Conservation (phyloP, 1,140 invertebrate genomes). For the Trichogramma pretiosum region DNA sequence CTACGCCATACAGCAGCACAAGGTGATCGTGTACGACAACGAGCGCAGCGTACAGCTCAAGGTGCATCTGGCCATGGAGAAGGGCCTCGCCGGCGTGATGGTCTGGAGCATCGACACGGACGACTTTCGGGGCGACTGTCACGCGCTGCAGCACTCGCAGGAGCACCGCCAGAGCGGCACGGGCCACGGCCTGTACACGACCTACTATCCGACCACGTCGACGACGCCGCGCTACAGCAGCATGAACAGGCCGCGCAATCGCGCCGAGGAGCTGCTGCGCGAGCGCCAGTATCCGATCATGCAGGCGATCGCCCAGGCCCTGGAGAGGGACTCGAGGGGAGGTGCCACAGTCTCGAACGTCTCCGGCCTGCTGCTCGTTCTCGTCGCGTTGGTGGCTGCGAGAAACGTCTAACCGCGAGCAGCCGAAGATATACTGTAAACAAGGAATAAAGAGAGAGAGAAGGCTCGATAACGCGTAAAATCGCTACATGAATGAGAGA, state of each 20-base stretch:
- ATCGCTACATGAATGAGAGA: no score
- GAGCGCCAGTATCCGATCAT: slow-evolving; percentile 50
- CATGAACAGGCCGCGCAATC: no score
- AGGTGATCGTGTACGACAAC: slow-evolving; percentile 58
- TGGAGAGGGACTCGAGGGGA: slow-evolving; percentile 1
- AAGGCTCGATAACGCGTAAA: no score
- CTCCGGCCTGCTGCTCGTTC: not conserved
- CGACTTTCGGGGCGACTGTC: slow-evolving; percentile 62
- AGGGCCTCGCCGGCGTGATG: slow-evolving; percentile 68
- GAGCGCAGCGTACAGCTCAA: slow-evolving; percentile 53
- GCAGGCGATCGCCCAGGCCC: slow-evolving; percentile 45
- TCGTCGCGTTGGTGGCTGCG: not conserved
- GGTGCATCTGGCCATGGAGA: slow-evolving; percentile 36
- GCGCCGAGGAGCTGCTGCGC: no score
- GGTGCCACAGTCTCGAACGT: not conserved
- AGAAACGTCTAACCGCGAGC: no score
- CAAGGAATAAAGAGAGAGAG: no score
- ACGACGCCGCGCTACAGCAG: no score
- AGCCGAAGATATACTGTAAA: no score
- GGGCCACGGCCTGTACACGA: slow-evolving; percentile 42
- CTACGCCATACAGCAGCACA: slow-evolving; percentile 48
- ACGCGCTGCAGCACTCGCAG: slow-evolving; percentile 27
- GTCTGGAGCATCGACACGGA: slow-evolving; percentile 76
- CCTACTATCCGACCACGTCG: slow-evolving; percentile 55
- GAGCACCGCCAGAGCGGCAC: not conserved